These are phyloP conservation scores for Charina bottae DNA, from an alignment of 2,113 vertebrate genomes.

Conservation along the genomic window DNA sequence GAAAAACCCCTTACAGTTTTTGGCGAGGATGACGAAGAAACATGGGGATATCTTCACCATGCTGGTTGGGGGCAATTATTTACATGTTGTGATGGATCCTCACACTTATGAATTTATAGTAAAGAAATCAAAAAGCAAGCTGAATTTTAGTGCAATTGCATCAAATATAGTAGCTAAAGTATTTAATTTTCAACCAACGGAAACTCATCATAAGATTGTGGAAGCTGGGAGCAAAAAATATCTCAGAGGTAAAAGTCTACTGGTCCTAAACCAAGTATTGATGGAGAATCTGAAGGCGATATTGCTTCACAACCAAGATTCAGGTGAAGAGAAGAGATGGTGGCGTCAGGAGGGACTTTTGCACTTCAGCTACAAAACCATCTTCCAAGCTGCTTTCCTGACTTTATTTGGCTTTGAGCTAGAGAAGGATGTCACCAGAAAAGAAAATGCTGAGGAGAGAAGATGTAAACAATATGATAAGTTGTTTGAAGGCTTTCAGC, in stretches of 20 bases:
- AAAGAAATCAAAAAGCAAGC: slow-evolving; percentile 73
- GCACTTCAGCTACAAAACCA: slow-evolving; percentile 77
- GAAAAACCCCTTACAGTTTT: slow-evolving; percentile 74
- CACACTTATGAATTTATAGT: slow-evolving; percentile 77
- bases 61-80: slow-evolving; percentile 79
- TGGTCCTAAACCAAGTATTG: slow-evolving; percentile 77
- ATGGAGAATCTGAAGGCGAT: slow-evolving; percentile 81
- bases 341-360: slow-evolving; percentile 82
- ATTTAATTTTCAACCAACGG: slow-evolving; percentile 52
- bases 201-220: slow-evolving; percentile 50
- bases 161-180: slow-evolving; percentile 69
- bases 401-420: slow-evolving; percentile 74
- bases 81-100: slow-evolving; percentile 85
- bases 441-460: not conserved
- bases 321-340: not conserved
- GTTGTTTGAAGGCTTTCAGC: slow-evolving; percentile 65
- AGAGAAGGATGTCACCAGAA: not conserved
- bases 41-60: slow-evolving; percentile 86
- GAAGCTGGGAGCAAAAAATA: slow-evolving; percentile 72
- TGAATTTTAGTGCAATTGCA: slow-evolving; percentile 78
- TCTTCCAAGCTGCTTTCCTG: slow-evolving; percentile 83
- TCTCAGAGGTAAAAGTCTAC: slow-evolving; percentile 78
- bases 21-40: slow-evolving; percentile 78
- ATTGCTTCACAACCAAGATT: slow-evolving; percentile 63
- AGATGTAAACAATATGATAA: not conserved